These are phyloP conservation scores for Pelecanus crispus DNA, from an alignment of 2,113 vertebrate species.

Conservation along the genomic window DNA sequence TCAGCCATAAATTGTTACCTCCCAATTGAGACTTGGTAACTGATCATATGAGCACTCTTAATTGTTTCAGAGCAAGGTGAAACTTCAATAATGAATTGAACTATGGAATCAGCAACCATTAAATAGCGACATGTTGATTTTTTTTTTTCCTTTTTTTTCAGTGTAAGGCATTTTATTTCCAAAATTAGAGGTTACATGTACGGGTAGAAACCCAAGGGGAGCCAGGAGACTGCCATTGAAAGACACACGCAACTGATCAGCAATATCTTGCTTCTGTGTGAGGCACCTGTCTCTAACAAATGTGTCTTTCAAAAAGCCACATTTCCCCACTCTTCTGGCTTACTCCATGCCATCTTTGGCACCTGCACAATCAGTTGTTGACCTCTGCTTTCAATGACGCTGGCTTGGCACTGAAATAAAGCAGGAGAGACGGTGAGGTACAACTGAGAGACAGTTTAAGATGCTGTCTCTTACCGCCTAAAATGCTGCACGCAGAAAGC, in stretches of 20 bases:
- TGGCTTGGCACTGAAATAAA: slow-evolving; percentile 1
- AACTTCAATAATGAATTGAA: slow-evolving; percentile 53
- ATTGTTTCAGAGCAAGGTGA: slow-evolving; percentile 62
- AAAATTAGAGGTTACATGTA: slow-evolving; percentile 25
- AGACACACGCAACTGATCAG: slow-evolving; percentile 12
- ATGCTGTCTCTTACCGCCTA: not conserved
- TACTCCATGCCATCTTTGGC: slow-evolving; percentile 6
- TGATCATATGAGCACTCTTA: slow-evolving; percentile 22
- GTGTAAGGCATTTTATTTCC: not conserved
- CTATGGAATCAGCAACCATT: slow-evolving; percentile 45
- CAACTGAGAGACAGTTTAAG: not conserved
- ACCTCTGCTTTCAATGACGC: slow-evolving; percentile 38
- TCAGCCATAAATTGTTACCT: slow-evolving; percentile 42
- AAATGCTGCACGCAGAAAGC: not conserved
- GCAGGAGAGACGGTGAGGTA: not conserved
- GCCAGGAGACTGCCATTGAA: slow-evolving; percentile 4
- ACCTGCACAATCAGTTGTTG: slow-evolving; percentile 19
- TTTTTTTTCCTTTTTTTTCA: not conserved
- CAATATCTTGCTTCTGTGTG: not conserved
- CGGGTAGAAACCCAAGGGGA: not conserved
- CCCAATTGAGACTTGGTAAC: slow-evolving; percentile 41
- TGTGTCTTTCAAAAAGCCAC: not conserved
- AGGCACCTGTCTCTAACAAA: slow-evolving; percentile 44
- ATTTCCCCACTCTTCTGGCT: not conserved
- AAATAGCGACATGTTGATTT: not conserved